Base-by-base conservation (phyloP, 2,113 vertebrate genomes). In the Amia ocellicauda region DNA sequence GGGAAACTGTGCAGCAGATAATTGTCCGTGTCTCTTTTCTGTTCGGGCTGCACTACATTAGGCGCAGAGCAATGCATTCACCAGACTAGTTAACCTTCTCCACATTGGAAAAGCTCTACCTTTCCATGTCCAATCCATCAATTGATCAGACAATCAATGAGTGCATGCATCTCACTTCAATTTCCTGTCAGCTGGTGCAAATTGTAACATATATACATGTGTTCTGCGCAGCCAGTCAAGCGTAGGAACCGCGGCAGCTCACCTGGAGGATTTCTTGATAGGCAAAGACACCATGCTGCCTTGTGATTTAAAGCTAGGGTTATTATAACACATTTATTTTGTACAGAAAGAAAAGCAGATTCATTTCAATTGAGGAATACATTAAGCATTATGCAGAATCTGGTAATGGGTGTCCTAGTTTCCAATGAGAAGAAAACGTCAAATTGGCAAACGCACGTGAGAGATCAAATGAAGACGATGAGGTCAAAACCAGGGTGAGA, bases 81-180 rank as follows among this genome's bases (percentile, higher is more conserved):
- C 23, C 7, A 26, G 64, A 71, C 74, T 73, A 71, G 74, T 79
- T 81, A 82, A 82, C 81, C 79, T 85, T 80, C 71, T 72, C 69
- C 70, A 71, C 73, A 75, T 72, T 65, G 51, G n/a, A 70, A 69
- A 71, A 79, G 57, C 60, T 70, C 58, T 63, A 61, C 47, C 60
- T 60, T 70, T 72, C 64, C 50, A 50, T 66, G 59, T 78, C 74
- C 72, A 73, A 82, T 86, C 78, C 71, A 83, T 84, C 82, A 86
- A 76, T 50, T 80, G 75, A 85, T 83, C 66, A 68, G 62, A 58
- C 73, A 56, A 4, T 36, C 75, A 72, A 82, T 74, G 68, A 74
- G 74, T 72, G 70, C 67, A 81, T 80, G 77, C 70, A 80, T 82
- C 80, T 83, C 76, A 69, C 75, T 79, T 77, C 51, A 65, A 59